Percentiles rank a stretch among this genome's conserved stretches.
These are phyloP conservation scores for Rhynchomys soricoides DNA, from an alignment of 2,113 vertebrate genomes.

Conservation along the genomic window DNA sequence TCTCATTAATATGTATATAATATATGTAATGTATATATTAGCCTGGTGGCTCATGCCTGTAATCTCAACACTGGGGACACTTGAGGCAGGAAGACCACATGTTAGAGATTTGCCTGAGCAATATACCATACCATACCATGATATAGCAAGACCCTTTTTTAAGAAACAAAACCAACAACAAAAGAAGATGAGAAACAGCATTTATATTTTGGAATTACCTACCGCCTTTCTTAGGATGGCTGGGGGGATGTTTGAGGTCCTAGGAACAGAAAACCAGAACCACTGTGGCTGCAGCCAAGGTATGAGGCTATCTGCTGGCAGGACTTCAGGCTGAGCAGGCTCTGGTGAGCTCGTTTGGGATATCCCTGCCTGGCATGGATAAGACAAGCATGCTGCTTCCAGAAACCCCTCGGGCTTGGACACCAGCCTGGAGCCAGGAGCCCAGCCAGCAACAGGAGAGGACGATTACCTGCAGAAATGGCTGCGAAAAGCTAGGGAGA, in stretches of 20 bases:
- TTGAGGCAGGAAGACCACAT: neutral
- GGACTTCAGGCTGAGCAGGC: neutral
- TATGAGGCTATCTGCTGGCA: neutral
- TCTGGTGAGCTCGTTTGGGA: neutral
- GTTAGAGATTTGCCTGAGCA: neutral
- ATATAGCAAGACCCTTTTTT: neutral
- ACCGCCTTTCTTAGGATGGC: neutral
- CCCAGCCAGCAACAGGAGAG: neutral
- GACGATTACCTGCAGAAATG: neutral
- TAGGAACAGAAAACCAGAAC: neutral
- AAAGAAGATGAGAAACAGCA: neutral
- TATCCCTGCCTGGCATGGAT: neutral
- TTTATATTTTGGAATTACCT: neutral
- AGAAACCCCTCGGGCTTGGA: neutral
- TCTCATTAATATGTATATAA: too few relatives aligned
- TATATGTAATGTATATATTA: too few relatives aligned
- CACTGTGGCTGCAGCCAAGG: neutral
- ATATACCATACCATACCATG: neutral
- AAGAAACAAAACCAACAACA: neutral
- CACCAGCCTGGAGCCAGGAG: neutral
- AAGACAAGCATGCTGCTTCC: neutral
- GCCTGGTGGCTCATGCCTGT: neutral
- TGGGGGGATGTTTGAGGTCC: neutral
- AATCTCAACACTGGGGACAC: neutral
- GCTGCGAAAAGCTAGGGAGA: neutral